A percentile compares a stretch with the other conserved stretches of the same genome.
Conservation (phyloP, 2,797 vertebrate genomes). For the Enteromius treurensis region DNA sequence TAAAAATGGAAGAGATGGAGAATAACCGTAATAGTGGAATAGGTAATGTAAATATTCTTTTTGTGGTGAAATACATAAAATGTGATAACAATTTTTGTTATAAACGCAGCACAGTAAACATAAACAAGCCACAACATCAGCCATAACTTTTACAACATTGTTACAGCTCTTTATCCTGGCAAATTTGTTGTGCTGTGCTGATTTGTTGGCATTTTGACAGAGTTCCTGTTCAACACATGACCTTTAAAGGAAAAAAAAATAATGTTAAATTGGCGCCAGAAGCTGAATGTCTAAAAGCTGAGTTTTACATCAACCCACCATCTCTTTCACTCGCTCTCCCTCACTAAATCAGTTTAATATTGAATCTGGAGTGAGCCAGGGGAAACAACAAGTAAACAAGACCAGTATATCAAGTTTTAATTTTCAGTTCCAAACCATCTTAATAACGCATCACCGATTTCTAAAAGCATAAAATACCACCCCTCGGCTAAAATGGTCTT, state of each 20-base stretch:
- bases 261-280: neutral
- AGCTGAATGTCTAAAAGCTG: conserved; percentile 14
- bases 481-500: neutral
- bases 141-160: neutral
- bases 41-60: conserved; percentile 79
- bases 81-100: neutral
- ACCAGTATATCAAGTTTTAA: conserved; percentile 67
- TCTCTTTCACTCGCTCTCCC: neutral
- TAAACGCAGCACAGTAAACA: neutral
- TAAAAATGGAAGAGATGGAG: conserved; percentile 83
- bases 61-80: neutral
- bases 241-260: neutral
- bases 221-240: conserved; percentile 1
- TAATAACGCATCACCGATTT: neutral
- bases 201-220: neutral
- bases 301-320: neutral
- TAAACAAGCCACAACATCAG: neutral
- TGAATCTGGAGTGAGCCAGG: conserved; percentile 18
- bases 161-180: neutral
- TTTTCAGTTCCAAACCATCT: conserved; percentile 51
- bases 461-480: conserved; percentile 6
- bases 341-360: conserved; percentile 26
- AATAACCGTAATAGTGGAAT: conserved; percentile 86
- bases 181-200: neutral
- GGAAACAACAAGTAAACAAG: conserved; percentile 52